Conservation (phyloP, 1,140 invertebrate species). For the Magallana ariakensis region DNA sequence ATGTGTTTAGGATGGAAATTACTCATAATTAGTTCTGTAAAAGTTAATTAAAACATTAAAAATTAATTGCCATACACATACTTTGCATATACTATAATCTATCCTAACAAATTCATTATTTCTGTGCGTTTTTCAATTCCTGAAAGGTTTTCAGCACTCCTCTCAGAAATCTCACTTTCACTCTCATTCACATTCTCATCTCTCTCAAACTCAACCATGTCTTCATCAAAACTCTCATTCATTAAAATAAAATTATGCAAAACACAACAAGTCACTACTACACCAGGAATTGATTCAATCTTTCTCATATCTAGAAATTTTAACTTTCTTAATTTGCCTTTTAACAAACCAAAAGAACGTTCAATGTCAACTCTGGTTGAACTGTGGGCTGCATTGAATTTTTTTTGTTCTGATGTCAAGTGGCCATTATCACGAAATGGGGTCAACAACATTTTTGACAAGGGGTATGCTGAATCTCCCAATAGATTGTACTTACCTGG, state of each 20-base stretch:
- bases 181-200: too few relatives aligned
- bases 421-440: constrained; percentile 38
- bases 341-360: constrained; percentile 31
- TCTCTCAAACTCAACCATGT: too few relatives aligned
- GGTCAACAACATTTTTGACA: neutral
- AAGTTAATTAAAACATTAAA: too few relatives aligned
- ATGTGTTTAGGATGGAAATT: too few relatives aligned
- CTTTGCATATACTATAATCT: too few relatives aligned
- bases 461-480: constrained; percentile 26
- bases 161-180: too few relatives aligned
- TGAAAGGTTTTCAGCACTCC: too few relatives aligned
- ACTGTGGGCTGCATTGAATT: neutral
- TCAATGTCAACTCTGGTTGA: constrained; percentile 4
- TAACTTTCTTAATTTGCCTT: constrained; percentile 41
- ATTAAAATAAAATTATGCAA: constrained; percentile 34
- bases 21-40: too few relatives aligned
- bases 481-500: neutral
- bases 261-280: constrained; percentile 19
- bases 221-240: constrained; percentile 14
- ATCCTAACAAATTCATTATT: too few relatives aligned
- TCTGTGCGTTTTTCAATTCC: too few relatives aligned
- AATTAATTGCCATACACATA: too few relatives aligned
- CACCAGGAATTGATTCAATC: constrained; percentile 20
- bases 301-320: constrained; percentile 46
- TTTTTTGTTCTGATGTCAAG: constrained; percentile 20